These are phyloP conservation scores for Gymnobelideus leadbeateri DNA, from an alignment of 2,113 vertebrate genomes.

Conservation along the genomic window DNA sequence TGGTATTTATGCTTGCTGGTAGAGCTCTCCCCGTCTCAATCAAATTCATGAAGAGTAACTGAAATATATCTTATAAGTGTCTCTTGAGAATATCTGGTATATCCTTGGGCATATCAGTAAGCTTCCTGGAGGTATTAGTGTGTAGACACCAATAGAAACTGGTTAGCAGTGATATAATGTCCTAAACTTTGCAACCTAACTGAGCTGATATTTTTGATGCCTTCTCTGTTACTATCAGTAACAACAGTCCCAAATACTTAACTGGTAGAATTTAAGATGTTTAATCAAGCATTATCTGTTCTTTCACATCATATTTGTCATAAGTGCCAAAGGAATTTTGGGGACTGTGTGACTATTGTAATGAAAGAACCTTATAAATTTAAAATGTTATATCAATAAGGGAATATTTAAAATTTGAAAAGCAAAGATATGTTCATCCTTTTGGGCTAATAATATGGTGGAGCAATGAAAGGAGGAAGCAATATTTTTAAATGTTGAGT, in stretches of 20 bases:
- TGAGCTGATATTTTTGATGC: not conserved
- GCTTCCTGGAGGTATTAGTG: too few relatives aligned
- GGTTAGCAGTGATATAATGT: too few relatives aligned
- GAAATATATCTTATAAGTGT: too few relatives aligned
- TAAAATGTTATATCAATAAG: not conserved
- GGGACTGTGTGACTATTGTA: not conserved
- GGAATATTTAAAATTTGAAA: not conserved
- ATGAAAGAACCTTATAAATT: not conserved
- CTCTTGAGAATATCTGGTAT: too few relatives aligned
- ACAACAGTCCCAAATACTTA: not conserved
- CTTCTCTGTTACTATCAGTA: not conserved
- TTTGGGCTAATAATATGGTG: not conserved
- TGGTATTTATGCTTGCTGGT: too few relatives aligned
- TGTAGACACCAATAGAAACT: too few relatives aligned
- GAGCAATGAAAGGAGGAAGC: not conserved
- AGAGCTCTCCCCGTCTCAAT: too few relatives aligned
- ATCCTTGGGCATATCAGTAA: too few relatives aligned
- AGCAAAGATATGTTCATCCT: not conserved
- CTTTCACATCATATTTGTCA: not conserved
- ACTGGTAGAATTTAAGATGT: too few relatives aligned
- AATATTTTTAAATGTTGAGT: not conserved
- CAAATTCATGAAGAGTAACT: too few relatives aligned
- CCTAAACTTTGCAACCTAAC: not conserved
- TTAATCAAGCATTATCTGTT: not conserved
- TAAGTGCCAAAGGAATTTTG: not conserved